Evolutionary conservation across 2,888 invertebrate species (phyloP), one percentile per base, ranked within the genome.

Genomic region (Andricus quercusramuli): DNA sequence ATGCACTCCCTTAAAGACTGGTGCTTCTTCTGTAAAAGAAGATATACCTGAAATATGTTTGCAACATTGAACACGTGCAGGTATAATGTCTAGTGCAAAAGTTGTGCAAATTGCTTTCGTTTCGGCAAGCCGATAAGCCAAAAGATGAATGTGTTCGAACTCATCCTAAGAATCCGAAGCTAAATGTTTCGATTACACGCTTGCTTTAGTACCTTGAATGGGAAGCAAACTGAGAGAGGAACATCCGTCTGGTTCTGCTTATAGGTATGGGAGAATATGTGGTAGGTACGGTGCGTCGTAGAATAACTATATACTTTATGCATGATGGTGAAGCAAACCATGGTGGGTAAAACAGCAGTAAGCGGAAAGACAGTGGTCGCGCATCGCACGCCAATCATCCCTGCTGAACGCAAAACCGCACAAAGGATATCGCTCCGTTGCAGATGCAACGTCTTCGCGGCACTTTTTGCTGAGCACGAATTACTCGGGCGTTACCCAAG

Each of bases 161-260:
- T 29, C 29, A 74, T 74, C 51, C 56, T 74, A 66, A 25, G 44
- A 82, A 78, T 80, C 80, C 82, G 79, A 77, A 74, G 70, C 44
- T 47, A 74, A 74, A 82, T 83, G 85, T 88, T 79, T 83, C 88
- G 88, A 91, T 91, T 91, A 90, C 89, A 91, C 89, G 91, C 88
- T 90, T 91, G 90, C 90, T 91, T 91, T 90, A 87, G 85, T 85
- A 83, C 82, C 84, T 84, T 88, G 85, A 89, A 90, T 90, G 85
- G 85, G 85, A 85, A 85, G 81, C 82, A 82, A 78, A 77, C 80
- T 81, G 76, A 13, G 78, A 78, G n/a, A 77, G 37, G 78, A 78
- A 37, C 78, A 74, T 74, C 51, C 70, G 65, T 65, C 67, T 74
- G 44, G n/a, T 44, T 25, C 29, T 29, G 41, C 13, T 41, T 37